Percentiles rank a stretch among this genome's conserved stretches.
phyloP scores from a whole-genome alignment of 2,797 vertebrate genomes.

The Anas georgica region DNA sequence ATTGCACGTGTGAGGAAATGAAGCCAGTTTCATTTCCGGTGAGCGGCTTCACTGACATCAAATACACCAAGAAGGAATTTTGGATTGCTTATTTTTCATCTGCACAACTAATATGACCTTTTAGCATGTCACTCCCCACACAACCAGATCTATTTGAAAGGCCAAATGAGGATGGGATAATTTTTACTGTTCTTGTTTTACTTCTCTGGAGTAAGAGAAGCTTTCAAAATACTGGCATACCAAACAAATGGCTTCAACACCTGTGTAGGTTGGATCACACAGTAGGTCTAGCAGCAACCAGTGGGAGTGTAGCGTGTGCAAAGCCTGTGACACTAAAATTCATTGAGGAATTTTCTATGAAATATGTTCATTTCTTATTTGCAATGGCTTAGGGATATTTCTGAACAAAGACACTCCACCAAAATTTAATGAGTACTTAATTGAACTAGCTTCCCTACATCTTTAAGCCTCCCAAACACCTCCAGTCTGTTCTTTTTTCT shows the following conservation, averaged over 20 bases:
- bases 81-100: neutral
- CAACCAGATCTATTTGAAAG: neutral
- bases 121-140: neutral
- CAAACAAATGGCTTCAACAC: neutral
- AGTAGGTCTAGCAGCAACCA: neutral
- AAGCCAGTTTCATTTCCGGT: neutral
- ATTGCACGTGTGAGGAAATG: rapidly evolving
- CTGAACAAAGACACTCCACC: neutral
- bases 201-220: neutral
- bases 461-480: neutral
- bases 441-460: rapidly evolving
- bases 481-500: neutral
- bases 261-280: rapidly evolving
- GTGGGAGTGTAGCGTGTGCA: no score
- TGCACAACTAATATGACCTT: neutral
- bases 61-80: neutral
- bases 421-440: neutral
- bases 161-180: neutral
- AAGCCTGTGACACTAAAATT: no score
- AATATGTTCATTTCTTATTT: neutral
- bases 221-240: neutral
- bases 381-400: neutral
- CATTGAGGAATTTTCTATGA: neutral
- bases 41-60: neutral
- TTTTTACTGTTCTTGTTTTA: neutral